Evolutionary conservation across 2,888 invertebrate genomes (phyloP).

Genomic region (Drosophila merina): DNA sequence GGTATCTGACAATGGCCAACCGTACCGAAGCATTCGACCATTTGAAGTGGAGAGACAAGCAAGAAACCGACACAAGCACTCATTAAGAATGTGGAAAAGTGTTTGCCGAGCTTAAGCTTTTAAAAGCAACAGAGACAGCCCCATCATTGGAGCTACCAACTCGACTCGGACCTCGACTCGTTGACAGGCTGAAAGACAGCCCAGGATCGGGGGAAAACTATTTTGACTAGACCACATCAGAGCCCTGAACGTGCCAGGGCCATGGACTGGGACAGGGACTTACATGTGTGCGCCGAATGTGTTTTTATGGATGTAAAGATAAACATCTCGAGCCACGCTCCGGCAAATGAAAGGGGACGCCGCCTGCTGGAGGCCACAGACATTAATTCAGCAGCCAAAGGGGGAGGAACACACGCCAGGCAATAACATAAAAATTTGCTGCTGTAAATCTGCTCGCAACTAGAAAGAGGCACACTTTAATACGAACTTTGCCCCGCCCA

Average conservation of each 20-base stretch:
- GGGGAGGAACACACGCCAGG: slow-evolving; percentile 30
- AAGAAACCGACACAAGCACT: slow-evolving; percentile 24
- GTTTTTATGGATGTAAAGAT: slow-evolving; percentile 62
- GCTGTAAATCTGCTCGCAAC: slow-evolving; percentile 74
- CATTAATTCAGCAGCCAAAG: slow-evolving; percentile 60
- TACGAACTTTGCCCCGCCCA: slow-evolving; percentile 42
- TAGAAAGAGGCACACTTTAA: slow-evolving; percentile 64
- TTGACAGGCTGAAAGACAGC: slow-evolving; percentile 42
- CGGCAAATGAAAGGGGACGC: slow-evolving; percentile 36
- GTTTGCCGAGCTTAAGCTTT: slow-evolving; percentile 48
- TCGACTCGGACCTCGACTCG: slow-evolving; percentile 39
- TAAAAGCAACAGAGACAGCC: slow-evolving; percentile 52
- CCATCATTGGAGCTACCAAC: slow-evolving; percentile 48
- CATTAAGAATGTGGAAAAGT: slow-evolving; percentile 36
- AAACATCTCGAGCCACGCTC: slow-evolving; percentile 56
- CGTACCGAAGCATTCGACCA: slow-evolving; percentile 5
- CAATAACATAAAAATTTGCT: slow-evolving; percentile 77
- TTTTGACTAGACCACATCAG: slow-evolving; percentile 46
- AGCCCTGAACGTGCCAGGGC: slow-evolving; percentile 52
- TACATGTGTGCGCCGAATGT: slow-evolving; percentile 43
- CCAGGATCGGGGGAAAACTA: slow-evolving; percentile 39
- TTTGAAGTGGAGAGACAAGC: slow-evolving; percentile 19
- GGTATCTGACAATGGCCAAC: slow-evolving; percentile 12
- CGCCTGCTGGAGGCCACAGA: slow-evolving; percentile 38
- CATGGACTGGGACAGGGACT: slow-evolving; percentile 23